A percentile compares a stretch with the other conserved stretches of the same genome.
Evolutionary conservation across 2,113 vertebrate species (phyloP).

Genomic region (Sylvilagus bachmani): DNA sequence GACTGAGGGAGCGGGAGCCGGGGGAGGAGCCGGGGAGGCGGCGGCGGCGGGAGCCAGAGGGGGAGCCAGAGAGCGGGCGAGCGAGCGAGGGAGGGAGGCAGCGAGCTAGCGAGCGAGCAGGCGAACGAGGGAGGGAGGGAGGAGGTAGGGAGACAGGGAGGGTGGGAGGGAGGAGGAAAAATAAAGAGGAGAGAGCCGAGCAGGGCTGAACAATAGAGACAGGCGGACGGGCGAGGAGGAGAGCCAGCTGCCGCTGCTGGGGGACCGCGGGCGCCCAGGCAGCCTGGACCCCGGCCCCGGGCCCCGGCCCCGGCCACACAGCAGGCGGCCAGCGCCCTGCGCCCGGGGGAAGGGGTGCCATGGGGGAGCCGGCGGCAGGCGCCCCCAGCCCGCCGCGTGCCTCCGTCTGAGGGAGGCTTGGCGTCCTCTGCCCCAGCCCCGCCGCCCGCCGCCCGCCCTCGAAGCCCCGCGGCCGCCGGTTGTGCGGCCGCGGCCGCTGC

Average conservation of each 20-base stretch:
- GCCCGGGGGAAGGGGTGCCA: slow-evolving; percentile 58
- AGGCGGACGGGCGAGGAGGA: slow-evolving; percentile 71
- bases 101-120: slow-evolving; percentile 16
- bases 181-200: slow-evolving; percentile 81
- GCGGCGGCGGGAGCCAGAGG: slow-evolving; percentile 43
- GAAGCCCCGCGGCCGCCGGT: slow-evolving; percentile 55
- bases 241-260: slow-evolving; percentile 72
- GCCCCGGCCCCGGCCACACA: slow-evolving; percentile 49
- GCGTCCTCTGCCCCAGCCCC: slow-evolving; percentile 64
- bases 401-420: slow-evolving; percentile 72
- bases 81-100: slow-evolving; percentile 42
- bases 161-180: slow-evolving; percentile 79
- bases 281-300: slow-evolving; percentile 62
- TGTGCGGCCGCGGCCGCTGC: slow-evolving; percentile 70
- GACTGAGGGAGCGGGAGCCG: slow-evolving; percentile 51
- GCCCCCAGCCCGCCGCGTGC: slow-evolving; percentile 70
- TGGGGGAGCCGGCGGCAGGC: slow-evolving; percentile 76
- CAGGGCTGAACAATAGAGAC: slow-evolving; percentile 88
- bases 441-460: slow-evolving; percentile 75
- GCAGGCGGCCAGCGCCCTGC: slow-evolving; percentile 79
- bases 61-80: slow-evolving; percentile 55
- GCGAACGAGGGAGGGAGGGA: slow-evolving; percentile 61
- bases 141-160: slow-evolving; percentile 71
- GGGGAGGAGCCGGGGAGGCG: slow-evolving; percentile 56
- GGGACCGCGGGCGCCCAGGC: slow-evolving; percentile 64